phyloP scores from a whole-genome alignment of 2,113 vertebrate genomes.

The Rafetus swinhoei region DNA sequence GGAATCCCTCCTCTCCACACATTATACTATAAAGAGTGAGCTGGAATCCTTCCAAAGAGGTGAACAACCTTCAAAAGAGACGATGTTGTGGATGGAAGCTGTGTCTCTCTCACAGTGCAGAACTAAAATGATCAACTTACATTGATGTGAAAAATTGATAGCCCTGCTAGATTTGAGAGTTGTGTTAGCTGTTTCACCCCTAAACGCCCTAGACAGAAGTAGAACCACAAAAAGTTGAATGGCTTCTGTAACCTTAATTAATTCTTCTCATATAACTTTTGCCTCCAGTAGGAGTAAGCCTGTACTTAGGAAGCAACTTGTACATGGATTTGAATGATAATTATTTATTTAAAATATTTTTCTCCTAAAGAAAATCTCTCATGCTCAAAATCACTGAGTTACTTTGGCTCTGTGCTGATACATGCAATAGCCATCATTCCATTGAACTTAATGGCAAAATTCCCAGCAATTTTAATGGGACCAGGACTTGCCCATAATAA shows the following conservation, averaged over 20 bases:
- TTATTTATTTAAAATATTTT: not conserved
- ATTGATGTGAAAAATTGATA: not conserved
- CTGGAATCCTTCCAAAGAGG: not conserved
- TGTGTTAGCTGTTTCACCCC: not conserved
- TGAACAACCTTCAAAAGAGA: not conserved
- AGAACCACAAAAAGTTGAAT: not conserved
- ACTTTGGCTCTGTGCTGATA: not conserved
- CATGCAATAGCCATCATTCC: not conserved
- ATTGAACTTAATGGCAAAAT: not conserved
- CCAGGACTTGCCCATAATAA: not conserved
- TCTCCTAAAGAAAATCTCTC: not conserved
- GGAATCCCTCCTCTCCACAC: not conserved
- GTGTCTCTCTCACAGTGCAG: not conserved
- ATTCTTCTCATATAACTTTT: not conserved
- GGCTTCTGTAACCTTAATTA: not conserved
- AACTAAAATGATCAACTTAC: not conserved
- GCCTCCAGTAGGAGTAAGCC: not conserved
- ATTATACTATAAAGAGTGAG: not conserved
- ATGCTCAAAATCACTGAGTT: not conserved
- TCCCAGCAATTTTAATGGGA: not conserved
- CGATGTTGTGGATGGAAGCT: not conserved
- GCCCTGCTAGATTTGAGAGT: not conserved
- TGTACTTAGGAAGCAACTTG: not conserved
- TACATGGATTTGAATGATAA: not conserved
- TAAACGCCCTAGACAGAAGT: not conserved